phyloP scores from a whole-genome alignment of 2,888 invertebrate species.

The Sturmia bella region DNA sequence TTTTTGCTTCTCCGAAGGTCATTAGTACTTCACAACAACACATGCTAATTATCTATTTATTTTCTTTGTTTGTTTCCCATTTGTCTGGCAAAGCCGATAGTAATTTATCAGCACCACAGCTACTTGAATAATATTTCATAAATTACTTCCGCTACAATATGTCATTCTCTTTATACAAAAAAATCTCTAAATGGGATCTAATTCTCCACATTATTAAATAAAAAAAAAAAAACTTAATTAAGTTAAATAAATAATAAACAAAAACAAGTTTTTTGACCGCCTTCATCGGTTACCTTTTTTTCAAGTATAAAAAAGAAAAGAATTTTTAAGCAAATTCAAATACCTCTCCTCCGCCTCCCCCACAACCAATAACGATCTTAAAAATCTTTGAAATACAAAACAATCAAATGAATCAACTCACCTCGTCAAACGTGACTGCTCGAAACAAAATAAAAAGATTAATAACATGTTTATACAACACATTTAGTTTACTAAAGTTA shows the following conservation, averaged over 20 bases:
- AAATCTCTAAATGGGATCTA: slow-evolving; percentile 9
- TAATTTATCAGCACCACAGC: not conserved
- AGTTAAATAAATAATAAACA: not conserved
- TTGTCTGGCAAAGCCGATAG: not conserved
- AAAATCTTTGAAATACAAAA: slow-evolving; percentile 25
- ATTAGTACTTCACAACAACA: too few relatives aligned
- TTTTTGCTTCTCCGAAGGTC: too few relatives aligned
- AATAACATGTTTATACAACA: not conserved
- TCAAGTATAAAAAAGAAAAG: not conserved
- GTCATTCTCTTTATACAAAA: slow-evolving; percentile 1
- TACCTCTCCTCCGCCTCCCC: slow-evolving; percentile 39
- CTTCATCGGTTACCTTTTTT: slow-evolving; percentile 47
- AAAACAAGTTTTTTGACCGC: slow-evolving; percentile 63
- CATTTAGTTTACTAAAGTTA: slow-evolving; percentile 12
- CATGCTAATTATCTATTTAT: not conserved
- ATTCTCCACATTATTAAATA: not conserved
- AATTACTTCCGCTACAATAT: slow-evolving; percentile 31
- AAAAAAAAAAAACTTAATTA: not conserved
- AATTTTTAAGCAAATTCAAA: slow-evolving; percentile 35
- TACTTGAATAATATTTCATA: slow-evolving; percentile 19
- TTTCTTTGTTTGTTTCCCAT: slow-evolving; percentile 17
- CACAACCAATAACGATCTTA: slow-evolving; percentile 44
- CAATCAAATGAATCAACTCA: slow-evolving; percentile 48
- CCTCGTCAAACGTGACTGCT: slow-evolving; percentile 61
- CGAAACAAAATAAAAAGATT: slow-evolving; percentile 26